A percentile compares a stretch with the other conserved stretches of the same genome.
Evolutionary conservation across 2,888 invertebrate species (phyloP).

Genomic region (Catotricha subobsoleta): DNA sequence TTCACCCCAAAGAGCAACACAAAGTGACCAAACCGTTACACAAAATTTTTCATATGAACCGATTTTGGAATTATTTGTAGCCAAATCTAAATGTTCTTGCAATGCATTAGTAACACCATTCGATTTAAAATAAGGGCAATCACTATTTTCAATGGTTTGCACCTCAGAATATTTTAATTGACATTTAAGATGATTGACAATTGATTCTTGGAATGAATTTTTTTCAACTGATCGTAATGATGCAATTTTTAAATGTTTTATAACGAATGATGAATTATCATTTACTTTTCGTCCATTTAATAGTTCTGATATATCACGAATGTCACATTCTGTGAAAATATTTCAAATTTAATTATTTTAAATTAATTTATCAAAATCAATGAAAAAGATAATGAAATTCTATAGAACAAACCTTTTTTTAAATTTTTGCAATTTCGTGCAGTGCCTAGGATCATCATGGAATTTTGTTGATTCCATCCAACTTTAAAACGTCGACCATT

Average conservation of each 20-base stretch:
- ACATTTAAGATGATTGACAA: slow-evolving; percentile 43
- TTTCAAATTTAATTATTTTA: too few species aligned
- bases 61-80: slow-evolving; percentile 19
- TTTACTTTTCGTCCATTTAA: slow-evolving; percentile 18
- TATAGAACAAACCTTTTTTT: slow-evolving; percentile 27
- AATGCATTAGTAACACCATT: slow-evolving; percentile 29
- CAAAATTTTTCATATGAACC: slow-evolving; percentile 21
- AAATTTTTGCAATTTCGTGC: slow-evolving; percentile 20
- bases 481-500: slow-evolving; percentile 49
- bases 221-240: slow-evolving; percentile 12
- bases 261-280: slow-evolving; percentile 19
- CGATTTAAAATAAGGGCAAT: slow-evolving; percentile 23
- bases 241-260: slow-evolving; percentile 22
- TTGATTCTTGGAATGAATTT: slow-evolving; percentile 30
- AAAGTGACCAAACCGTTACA: slow-evolving; percentile 50
- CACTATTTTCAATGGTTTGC: slow-evolving; percentile 32
- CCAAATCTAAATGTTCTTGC: slow-evolving; percentile 35
- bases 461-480: slow-evolving; percentile 54
- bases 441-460: slow-evolving; percentile 12
- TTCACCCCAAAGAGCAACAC: slow-evolving; percentile 72
- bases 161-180: slow-evolving; percentile 40
- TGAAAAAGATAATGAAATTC: too few species aligned
- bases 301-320: slow-evolving; percentile 5
- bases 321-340: background rate
- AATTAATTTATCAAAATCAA: too few species aligned